These are phyloP conservation scores for Nothura maculosa DNA, from an alignment of 2,797 vertebrate genomes.

Conservation along the genomic window DNA sequence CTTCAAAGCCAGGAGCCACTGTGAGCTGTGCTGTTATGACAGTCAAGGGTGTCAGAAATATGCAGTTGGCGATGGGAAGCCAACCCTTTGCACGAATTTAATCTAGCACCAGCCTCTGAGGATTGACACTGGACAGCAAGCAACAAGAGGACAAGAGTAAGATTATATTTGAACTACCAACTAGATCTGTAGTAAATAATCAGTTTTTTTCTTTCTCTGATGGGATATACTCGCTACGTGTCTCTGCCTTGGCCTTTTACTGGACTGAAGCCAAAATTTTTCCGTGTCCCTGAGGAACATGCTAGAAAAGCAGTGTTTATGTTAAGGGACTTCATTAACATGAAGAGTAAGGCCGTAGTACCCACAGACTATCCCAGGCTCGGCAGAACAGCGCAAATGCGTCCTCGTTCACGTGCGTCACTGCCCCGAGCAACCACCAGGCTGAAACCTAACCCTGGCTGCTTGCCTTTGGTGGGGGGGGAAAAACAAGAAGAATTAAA, in stretches of 20 bases:
- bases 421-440: slow-evolving; percentile 23
- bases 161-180: not conserved
- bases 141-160: not conserved
- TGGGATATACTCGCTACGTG: fast-evolving
- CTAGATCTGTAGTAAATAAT: not conserved
- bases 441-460: slow-evolving; percentile 44
- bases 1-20: not conserved
- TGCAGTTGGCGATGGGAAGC: not conserved
- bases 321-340: slow-evolving; percentile 46
- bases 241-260: not conserved
- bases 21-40: too few species aligned
- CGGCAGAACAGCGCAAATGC: not conserved
- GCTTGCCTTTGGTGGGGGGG: slow-evolving; percentile 24
- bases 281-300: slow-evolving; percentile 34
- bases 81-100: not conserved
- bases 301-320: slow-evolving; percentile 55
- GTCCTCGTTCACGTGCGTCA: slow-evolving; percentile 41
- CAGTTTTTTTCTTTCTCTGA: not conserved
- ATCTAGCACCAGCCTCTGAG: not conserved
- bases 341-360: not conserved
- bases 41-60: not conserved
- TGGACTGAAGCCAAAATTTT: not conserved
- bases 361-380: not conserved
- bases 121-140: not conserved
- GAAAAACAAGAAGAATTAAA: slow-evolving; percentile 32